Percentiles rank a stretch among this genome's conserved stretches.
Conservation (phyloP, 1,140 invertebrate species). For the Augochlora pura region DNA sequence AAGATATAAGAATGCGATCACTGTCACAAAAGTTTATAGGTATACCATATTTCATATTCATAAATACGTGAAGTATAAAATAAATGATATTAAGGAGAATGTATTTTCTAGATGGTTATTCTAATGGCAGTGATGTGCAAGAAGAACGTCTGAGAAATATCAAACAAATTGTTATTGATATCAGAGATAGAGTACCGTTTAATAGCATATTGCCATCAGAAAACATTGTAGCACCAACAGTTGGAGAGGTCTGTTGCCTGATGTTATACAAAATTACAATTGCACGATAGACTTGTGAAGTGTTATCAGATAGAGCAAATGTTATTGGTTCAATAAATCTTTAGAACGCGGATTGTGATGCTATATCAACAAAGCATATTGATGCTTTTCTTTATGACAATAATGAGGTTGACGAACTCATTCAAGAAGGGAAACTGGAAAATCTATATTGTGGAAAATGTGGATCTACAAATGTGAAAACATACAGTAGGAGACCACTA, state of each 20-base stretch:
- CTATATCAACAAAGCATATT: slow-evolving; percentile 83
- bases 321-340: slow-evolving; percentile 27
- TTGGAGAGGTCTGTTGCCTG: slow-evolving; percentile 75
- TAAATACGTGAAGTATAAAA: not conserved
- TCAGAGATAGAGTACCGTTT: slow-evolving; percentile 81
- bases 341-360: slow-evolving; percentile 83
- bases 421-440: slow-evolving; percentile 82
- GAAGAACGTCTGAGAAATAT: slow-evolving; percentile 70
- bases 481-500: slow-evolving; percentile 71
- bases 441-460: slow-evolving; percentile 85
- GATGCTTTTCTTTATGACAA: slow-evolving; percentile 88
- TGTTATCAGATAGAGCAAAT: not conserved
- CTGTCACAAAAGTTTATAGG: not conserved
- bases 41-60: not conserved
- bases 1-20: slow-evolving; percentile 24
- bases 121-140: slow-evolving; percentile 25
- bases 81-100: not conserved
- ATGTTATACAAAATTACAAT: slow-evolving; percentile 7
- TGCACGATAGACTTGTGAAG: slow-evolving; percentile 12
- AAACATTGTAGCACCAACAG: slow-evolving; percentile 79
- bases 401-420: slow-evolving; percentile 82
- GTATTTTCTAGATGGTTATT: slow-evolving; percentile 8
- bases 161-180: slow-evolving; percentile 79
- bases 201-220: slow-evolving; percentile 82
- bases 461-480: slow-evolving; percentile 82